Evolutionary conservation across 2,888 invertebrate species (phyloP).

Genomic region (Cephus sareptanus): DNA sequence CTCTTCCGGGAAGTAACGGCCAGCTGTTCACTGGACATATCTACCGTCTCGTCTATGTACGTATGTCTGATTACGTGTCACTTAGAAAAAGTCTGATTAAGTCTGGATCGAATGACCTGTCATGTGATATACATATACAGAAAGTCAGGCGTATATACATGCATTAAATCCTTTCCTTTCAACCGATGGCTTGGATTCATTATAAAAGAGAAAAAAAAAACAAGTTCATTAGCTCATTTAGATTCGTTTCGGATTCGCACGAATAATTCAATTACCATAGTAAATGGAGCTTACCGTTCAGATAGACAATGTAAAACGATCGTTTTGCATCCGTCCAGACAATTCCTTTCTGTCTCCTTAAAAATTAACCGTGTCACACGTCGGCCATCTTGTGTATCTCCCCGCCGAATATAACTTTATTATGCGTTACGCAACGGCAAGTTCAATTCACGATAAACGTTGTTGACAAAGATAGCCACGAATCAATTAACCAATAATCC

Average conservation of each 20-base stretch:
- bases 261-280: conserved; percentile 2
- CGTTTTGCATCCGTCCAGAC: background rate
- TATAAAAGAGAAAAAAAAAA: background rate
- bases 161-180: background rate
- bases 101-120: background rate
- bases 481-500: background rate
- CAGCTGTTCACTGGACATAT: background rate
- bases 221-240: background rate
- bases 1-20: conserved; percentile 1
- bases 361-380: background rate
- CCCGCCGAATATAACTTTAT: background rate
- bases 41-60: background rate
- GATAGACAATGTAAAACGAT: background rate
- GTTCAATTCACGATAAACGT: background rate
- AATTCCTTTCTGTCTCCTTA: background rate
- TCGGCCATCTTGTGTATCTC: background rate
- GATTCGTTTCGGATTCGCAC: background rate
- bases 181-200: background rate
- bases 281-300: background rate
- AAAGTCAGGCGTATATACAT: background rate
- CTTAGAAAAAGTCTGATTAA: background rate
- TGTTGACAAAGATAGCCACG: background rate
- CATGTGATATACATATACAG: background rate
- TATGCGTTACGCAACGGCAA: background rate
- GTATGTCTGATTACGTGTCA: background rate